Percentiles rank a stretch among this genome's conserved stretches.
Evolutionary conservation across 2,113 vertebrate genomes (phyloP).

Genomic region (Antennarius striatus): DNA sequence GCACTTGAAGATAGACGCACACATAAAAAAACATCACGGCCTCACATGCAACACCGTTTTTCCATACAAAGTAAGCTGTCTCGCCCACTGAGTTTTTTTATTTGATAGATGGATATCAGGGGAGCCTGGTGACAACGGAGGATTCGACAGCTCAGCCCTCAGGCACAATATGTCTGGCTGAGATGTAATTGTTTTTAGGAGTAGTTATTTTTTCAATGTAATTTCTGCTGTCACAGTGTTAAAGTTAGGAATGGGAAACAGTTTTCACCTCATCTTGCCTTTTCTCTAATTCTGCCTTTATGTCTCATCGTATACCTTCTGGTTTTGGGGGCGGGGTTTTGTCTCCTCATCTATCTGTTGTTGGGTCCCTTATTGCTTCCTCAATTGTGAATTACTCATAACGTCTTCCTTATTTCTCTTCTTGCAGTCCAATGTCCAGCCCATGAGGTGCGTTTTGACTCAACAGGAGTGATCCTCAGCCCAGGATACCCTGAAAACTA

Average conservation of each 20-base stretch:
- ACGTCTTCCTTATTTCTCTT: conserved; percentile 8
- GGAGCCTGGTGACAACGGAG: conserved; percentile 34
- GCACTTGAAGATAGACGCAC: conserved; percentile 7
- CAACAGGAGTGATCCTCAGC: conserved; percentile 93
- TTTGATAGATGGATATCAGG: conserved; percentile 57
- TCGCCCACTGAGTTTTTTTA: conserved; percentile 39
- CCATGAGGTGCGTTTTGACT: conserved; percentile 94
- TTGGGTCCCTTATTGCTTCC: not conserved
- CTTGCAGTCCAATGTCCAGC: conserved; percentile 90
- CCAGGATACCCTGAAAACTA: conserved; percentile 96
- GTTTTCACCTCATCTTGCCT: not conserved
- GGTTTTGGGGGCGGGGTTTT: not conserved
- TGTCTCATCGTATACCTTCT: not conserved
- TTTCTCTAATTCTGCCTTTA: conserved; percentile 4
- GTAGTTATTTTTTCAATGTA: conserved; percentile 45
- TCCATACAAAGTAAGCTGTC: conserved; percentile 51
- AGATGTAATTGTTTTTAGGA: conserved; percentile 55
- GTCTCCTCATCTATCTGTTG: not conserved
- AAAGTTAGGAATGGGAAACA: not conserved
- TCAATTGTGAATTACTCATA: not conserved
- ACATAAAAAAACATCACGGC: conserved; percentile 6
- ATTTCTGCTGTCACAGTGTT: conserved; percentile 43
- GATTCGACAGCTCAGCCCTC: conserved; percentile 31
- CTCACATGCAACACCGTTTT: conserved; percentile 10
- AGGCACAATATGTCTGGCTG: conserved; percentile 36